Conservation (phyloP, 1,140 invertebrate species). For the Heliconius hermathena region DNA sequence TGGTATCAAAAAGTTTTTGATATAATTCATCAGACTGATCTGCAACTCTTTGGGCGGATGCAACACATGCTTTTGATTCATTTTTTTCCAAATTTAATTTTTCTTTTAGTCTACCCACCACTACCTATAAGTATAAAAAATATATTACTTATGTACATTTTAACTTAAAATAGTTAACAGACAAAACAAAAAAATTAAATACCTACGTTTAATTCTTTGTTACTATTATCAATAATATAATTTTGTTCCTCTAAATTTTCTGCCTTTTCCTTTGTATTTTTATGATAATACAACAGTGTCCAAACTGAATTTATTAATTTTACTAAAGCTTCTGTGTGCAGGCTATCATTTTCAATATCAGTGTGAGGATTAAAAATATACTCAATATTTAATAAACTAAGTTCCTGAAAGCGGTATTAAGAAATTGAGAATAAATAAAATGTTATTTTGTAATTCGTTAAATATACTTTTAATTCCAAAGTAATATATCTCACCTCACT, state of each 20-base stretch:
- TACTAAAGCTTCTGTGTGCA: constrained; percentile 58
- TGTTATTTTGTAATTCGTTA: background rate
- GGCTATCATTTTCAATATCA: constrained; percentile 56
- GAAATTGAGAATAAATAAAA: constrained; percentile 22
- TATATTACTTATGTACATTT: background rate
- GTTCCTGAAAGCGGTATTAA: constrained; percentile 56
- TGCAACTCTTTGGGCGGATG: constrained; percentile 67
- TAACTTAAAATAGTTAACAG: constrained; percentile 5
- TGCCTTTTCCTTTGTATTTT: constrained; percentile 58
- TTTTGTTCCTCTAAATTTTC: constrained; percentile 59
- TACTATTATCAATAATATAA: constrained; percentile 64
- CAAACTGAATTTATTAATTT: constrained; percentile 66
- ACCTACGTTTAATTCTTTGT: constrained; percentile 67
- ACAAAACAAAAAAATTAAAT: constrained; percentile 15
- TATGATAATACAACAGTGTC: constrained; percentile 63
- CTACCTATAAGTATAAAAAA: background rate
- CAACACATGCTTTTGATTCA: constrained; percentile 71
- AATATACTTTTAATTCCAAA: background rate
- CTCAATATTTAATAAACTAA: constrained; percentile 62
- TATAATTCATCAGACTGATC: constrained; percentile 64
- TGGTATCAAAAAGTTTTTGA: constrained; percentile 56
- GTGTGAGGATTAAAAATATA: constrained; percentile 69
- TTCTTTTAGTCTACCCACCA: constrained; percentile 55
- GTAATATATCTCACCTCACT: constrained; percentile 53
- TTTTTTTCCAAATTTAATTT: constrained; percentile 66